These are phyloP conservation scores for Hoplostethus mediterraneus DNA, from an alignment of 2,797 vertebrate genomes.

Conservation along the genomic window DNA sequence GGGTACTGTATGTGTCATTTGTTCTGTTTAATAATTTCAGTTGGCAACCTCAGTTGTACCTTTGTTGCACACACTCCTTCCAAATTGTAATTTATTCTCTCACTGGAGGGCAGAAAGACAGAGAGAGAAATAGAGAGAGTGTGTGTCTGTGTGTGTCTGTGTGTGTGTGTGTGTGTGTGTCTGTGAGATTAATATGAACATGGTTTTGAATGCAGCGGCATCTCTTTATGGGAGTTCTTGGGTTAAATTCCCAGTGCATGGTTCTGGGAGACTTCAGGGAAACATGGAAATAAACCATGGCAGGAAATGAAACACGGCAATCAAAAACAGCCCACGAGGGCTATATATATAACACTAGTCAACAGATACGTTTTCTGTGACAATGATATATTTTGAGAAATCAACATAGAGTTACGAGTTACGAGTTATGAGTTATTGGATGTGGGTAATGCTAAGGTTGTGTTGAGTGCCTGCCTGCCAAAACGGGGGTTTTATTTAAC, in stretches of 20 bases:
- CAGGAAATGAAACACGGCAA: not conserved
- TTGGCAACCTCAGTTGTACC: conserved; percentile 5
- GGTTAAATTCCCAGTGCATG: not conserved
- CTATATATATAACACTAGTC: no score
- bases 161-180: not conserved
- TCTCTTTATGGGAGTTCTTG: not conserved
- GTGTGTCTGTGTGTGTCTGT: no score
- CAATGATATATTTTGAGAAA: no score
- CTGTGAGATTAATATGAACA: not conserved
- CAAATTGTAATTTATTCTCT: not conserved
- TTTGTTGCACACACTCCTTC: conserved; percentile 2
- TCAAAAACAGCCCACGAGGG: not conserved
- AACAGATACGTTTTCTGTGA: no score
- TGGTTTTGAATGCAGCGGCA: not conserved
- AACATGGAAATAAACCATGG: not conserved
- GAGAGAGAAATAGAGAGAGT: not conserved
- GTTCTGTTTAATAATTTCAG: conserved; percentile 9
- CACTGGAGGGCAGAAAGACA: not conserved
- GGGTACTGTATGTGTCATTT: conserved; percentile 1
- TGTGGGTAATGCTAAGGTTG: no score
- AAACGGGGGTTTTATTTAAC: no score
- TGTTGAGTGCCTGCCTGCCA: no score
- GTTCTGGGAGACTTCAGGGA: not conserved
- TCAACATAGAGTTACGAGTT: no score
- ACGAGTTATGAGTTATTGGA: no score